phyloP scores from a whole-genome alignment of 2,888 invertebrate genomes.

The Aspidiotus rigidus region DNA sequence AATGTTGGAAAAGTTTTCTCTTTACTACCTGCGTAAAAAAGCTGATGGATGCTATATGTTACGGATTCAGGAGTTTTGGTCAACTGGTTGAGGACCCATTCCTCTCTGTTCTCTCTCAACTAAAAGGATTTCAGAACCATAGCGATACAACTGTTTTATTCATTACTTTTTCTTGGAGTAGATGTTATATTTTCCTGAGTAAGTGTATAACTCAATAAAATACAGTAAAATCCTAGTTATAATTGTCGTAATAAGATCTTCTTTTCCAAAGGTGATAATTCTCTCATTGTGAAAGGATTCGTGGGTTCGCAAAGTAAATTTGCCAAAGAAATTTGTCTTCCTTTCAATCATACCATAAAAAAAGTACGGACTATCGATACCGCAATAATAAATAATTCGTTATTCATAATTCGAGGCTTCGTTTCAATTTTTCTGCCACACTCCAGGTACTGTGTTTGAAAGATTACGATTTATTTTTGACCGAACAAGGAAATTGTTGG shows the following conservation, averaged over 20 bases:
- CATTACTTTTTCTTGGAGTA: slow-evolving; percentile 35
- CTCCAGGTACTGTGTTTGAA: slow-evolving; percentile 36
- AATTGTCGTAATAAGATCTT: background rate
- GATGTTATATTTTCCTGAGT: slow-evolving; percentile 35
- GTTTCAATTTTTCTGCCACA: background rate
- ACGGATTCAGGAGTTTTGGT: slow-evolving; percentile 35
- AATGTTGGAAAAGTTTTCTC: no score
- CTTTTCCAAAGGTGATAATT: background rate
- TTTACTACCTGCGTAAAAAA: background rate
- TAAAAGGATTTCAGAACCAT: background rate
- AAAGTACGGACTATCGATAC: slow-evolving; percentile 2
- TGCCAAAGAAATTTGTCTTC: background rate
- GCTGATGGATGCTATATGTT: slow-evolving; percentile 26
- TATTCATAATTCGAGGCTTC: background rate
- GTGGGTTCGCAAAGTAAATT: background rate
- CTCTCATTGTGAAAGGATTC: slow-evolving; percentile 8
- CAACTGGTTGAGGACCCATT: slow-evolving; percentile 28
- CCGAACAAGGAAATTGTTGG: slow-evolving; percentile 38
- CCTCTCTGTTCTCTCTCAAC: slow-evolving; percentile 17
- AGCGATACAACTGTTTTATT: slow-evolving; percentile 12
- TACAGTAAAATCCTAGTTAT: background rate
- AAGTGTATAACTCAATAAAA: background rate
- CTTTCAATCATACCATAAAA: background rate
- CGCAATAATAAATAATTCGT: background rate
- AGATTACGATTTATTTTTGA: slow-evolving; percentile 36